phyloP scores from a whole-genome alignment of 2,113 vertebrate species.

The Lota lota region DNA sequence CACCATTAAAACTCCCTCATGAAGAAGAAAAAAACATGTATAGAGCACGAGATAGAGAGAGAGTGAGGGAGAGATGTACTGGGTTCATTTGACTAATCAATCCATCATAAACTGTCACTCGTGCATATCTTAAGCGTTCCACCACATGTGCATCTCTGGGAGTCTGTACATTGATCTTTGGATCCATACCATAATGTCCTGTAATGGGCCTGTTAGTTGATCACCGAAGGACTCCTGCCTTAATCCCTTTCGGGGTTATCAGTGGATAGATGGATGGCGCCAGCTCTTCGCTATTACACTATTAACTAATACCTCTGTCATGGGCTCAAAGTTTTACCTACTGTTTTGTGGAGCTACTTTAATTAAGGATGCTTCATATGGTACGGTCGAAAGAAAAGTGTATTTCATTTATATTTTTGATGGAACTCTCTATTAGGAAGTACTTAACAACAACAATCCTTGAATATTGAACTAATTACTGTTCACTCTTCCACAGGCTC shows the following conservation, averaged over 20 bases:
- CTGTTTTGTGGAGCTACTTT: too few relatives aligned
- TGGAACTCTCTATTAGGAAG: too few relatives aligned
- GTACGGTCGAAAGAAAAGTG: too few relatives aligned
- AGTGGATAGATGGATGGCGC: constrained; percentile 66
- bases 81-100: constrained; percentile 45
- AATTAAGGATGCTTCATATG: too few relatives aligned
- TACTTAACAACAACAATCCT: too few relatives aligned
- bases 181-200: constrained; percentile 71
- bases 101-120: constrained; percentile 29
- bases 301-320: too few relatives aligned
- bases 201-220: constrained; percentile 73
- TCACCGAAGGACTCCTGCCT: constrained; percentile 65
- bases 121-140: constrained; percentile 54
- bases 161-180: constrained; percentile 67
- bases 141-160: constrained; percentile 55
- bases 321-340: too few relatives aligned
- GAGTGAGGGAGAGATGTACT: constrained; percentile 18
- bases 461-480: too few relatives aligned
- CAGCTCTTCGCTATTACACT: too few relatives aligned
- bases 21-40: constrained; percentile 19
- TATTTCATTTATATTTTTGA: too few relatives aligned
- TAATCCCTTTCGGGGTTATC: constrained; percentile 62
- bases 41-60: neutral
- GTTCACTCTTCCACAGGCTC: too few relatives aligned
- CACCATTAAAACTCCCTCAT: constrained; percentile 42